A percentile compares a stretch with the other conserved stretches of the same genome.
phyloP scores from a whole-genome alignment of 2,888 invertebrate genomes.

The Philonicus albiceps region DNA sequence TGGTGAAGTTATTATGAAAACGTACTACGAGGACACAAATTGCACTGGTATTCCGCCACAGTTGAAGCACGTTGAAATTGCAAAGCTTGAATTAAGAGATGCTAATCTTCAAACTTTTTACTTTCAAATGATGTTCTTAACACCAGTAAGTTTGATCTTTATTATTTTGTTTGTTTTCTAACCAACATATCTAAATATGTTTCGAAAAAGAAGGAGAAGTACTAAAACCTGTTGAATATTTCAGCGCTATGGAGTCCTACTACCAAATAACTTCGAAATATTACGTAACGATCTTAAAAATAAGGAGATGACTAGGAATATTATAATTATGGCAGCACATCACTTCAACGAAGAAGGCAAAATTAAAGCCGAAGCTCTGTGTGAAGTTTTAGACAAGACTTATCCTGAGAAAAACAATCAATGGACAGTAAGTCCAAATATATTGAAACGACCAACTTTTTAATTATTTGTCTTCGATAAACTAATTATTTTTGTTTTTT shows the following conservation, averaged over 20 bases:
- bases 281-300: neutral
- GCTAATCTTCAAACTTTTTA: neutral
- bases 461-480: no score
- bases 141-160: neutral
- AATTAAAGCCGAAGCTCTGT: neutral
- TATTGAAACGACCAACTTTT: neutral
- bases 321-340: neutral
- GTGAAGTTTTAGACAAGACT: neutral
- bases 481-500: neutral
- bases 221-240: neutral
- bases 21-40: neutral
- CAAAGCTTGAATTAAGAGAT: neutral
- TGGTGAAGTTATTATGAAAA: slow-evolving; percentile 24
- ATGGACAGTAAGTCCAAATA: neutral
- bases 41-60: neutral
- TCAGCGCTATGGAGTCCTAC: neutral
- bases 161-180: neutral
- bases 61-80: neutral
- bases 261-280: neutral
- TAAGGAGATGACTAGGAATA: neutral
- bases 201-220: no score
- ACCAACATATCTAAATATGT: no score
- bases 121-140: slow-evolving; percentile 1
- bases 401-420: neutral
- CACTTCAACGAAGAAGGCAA: neutral